phyloP scores from a whole-genome alignment of 2,113 vertebrate species.

The Entosphenus tridentatus region DNA sequence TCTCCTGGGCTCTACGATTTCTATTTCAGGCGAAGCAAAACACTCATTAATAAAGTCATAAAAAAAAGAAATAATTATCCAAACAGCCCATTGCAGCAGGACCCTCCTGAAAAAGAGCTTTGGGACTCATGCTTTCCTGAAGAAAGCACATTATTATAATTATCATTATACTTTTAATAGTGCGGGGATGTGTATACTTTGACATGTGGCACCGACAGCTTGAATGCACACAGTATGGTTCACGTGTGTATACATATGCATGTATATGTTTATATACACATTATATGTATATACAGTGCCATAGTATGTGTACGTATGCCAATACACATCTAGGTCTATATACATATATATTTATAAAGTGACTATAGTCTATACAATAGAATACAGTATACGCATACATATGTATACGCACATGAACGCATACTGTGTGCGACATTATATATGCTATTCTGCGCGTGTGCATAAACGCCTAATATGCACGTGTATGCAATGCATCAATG shows the following conservation, averaged over 20 bases:
- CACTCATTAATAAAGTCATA: too few relatives aligned
- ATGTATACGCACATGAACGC: neutral
- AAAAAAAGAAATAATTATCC: too few relatives aligned
- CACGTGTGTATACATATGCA: neutral
- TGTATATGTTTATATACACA: conserved; percentile 2
- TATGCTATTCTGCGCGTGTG: neutral
- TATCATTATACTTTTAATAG: too few relatives aligned
- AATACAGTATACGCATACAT: neutral
- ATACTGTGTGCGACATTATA: neutral
- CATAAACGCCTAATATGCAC: neutral
- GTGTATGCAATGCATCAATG: neutral
- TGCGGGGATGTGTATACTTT: neutral
- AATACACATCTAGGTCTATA: neutral
- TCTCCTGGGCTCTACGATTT: too few relatives aligned
- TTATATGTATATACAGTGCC: neutral
- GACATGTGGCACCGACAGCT: neutral
- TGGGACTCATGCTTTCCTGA: too few relatives aligned
- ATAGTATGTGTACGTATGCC: neutral
- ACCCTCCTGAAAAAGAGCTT: too few relatives aligned
- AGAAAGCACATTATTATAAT: too few relatives aligned
- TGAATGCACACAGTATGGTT: neutral
- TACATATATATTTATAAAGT: conserved; percentile 1
- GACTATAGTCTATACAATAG: too few relatives aligned
- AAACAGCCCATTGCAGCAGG: too few relatives aligned
- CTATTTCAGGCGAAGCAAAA: too few relatives aligned